Base-by-base conservation (phyloP, 2,113 vertebrate species). In the Sula dactylatra region DNA sequence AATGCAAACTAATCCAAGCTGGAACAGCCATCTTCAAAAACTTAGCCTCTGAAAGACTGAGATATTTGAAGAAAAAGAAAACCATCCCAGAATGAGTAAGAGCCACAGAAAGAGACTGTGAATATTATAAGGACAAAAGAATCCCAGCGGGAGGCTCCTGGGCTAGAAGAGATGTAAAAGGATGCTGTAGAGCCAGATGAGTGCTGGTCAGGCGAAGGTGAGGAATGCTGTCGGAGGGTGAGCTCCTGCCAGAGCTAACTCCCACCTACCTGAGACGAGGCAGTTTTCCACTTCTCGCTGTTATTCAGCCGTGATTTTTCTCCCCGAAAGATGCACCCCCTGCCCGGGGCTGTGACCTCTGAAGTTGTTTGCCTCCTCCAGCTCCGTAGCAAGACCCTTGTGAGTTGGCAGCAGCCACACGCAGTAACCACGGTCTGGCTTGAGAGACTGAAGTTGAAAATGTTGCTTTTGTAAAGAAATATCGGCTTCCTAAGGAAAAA, bases 271-370 rank as follows among this genome's bases (percentile, higher is more conserved):
- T 44, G 32, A 61, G 38, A 49, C 0, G 1, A 56, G 14, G 32
- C 25, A 3, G 1, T 24, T 62, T 58, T 52, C 47, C 2, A 1
- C 26, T 36, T 56, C 80, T 55, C 6, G 8, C 15, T 26, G 22
- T 9, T 49, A 4, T 1, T 54, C 20, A 12, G 2, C 17, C 4
- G 11, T 5, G 27, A 5, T 6, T 74, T 45, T 34, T 36, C 18
- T 42, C 42, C 80, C 24, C 17, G 58, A 14, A 25, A n/a, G 31
- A 26, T 0, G 0, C 7, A 29, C 20, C 40, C 34, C 62, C n/a
- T 38, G 36, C 3, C 0, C 5, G 14, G 54, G 78, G 7, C 13
- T 6, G 25, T 3, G 3, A 16, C 18, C n/a, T 62, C 38, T 2
- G 2, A 47, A 64, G 69, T 9, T 2, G 1, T 58, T n/a, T 56